These are phyloP conservation scores for Ephydatia muelleri DNA, from an alignment of 37 sponge, comb jelly and placozoan genomes.

Conservation along the genomic window DNA sequence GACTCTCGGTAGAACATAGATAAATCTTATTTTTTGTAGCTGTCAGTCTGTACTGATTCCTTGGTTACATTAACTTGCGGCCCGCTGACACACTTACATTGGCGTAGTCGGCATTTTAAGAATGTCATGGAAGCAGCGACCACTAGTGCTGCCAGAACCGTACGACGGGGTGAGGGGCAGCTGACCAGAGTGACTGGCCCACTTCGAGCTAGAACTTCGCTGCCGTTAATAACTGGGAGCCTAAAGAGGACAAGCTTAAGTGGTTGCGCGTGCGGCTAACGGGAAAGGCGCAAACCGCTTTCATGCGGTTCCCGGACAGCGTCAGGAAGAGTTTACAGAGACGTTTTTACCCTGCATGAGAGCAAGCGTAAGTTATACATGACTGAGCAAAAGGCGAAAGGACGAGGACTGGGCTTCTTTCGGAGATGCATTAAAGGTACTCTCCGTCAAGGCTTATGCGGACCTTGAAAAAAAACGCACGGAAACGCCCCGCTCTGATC, in stretches of 20 bases:
- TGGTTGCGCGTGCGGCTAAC: slow-evolving; percentile 19
- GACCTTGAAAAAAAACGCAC: slow-evolving; percentile 17
- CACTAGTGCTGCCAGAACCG: slow-evolving; percentile 12
- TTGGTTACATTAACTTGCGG: too few relatives aligned
- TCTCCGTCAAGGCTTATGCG: slow-evolving; percentile 5
- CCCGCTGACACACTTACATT: slow-evolving; percentile 2
- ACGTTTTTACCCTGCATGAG: slow-evolving; percentile 1
- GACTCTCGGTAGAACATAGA: too few relatives aligned
- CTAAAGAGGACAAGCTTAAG: neutral
- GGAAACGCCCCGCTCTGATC: slow-evolving; percentile 22
- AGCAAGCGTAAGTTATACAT: neutral
- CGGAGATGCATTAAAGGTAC: neutral
- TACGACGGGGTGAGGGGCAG: neutral
- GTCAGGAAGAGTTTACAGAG: neutral
- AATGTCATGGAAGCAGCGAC: slow-evolving; percentile 1
- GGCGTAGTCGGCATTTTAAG: slow-evolving; percentile 50
- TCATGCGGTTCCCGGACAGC: neutral
- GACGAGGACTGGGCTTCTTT: slow-evolving; percentile 6
- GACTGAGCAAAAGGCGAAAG: neutral
- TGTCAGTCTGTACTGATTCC: too few relatives aligned
- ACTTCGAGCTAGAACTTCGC: slow-evolving; percentile 12
- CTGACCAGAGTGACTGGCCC: slow-evolving; percentile 14
- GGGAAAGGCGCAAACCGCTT: slow-evolving; percentile 16
- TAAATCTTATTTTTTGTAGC: too few relatives aligned
- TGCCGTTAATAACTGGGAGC: slow-evolving; percentile 9